phyloP scores from a whole-genome alignment of 2,113 vertebrate species.

The Corvus moneduloides region DNA sequence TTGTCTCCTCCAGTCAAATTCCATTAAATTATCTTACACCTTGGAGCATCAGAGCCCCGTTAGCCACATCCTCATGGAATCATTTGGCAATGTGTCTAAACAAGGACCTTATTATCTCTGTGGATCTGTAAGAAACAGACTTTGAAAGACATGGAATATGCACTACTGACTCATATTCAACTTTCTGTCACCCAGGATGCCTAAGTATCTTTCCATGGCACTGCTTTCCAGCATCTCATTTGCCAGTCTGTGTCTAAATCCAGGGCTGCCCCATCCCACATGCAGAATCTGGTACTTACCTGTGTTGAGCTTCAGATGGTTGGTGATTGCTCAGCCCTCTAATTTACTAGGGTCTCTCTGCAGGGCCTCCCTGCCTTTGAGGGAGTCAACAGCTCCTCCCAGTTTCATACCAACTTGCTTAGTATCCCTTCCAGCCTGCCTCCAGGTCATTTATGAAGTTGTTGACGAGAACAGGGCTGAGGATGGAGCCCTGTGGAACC shows the following conservation, averaged over 20 bases:
- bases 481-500: neutral
- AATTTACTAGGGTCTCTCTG: neutral
- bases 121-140: neutral
- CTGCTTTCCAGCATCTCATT: neutral
- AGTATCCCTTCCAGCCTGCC: neutral
- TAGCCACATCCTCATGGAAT: neutral
- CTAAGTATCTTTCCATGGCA: neutral
- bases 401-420: neutral
- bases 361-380: neutral
- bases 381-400: neutral
- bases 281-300: neutral
- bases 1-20: neutral
- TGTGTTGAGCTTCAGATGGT: neutral
- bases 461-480: neutral
- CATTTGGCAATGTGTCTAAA: neutral
- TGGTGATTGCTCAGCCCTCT: neutral
- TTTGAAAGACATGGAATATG: neutral
- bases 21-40: neutral
- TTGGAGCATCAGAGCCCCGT: neutral
- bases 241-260: neutral
- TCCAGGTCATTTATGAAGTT: neutral
- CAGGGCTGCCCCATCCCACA: rapidly evolving
- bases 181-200: neutral
- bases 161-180: neutral
- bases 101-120: neutral